Evolutionary conservation across 2,113 vertebrate species (phyloP).

Genomic region (Chrysemys picta): DNA sequence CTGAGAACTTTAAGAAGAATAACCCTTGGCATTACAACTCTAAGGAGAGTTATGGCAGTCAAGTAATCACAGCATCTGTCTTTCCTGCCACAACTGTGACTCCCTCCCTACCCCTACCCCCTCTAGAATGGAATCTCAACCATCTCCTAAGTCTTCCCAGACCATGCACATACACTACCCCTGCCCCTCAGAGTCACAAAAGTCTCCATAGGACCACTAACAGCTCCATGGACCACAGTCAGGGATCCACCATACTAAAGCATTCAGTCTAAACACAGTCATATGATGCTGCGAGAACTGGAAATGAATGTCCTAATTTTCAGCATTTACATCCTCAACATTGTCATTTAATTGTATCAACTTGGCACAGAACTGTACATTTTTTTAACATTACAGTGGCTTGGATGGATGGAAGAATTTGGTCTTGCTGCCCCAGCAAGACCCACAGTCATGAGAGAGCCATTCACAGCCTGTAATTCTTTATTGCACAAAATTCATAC

Average conservation of each 20-base stretch:
- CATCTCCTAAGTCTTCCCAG: neutral
- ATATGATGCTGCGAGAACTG: neutral
- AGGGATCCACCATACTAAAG: neutral
- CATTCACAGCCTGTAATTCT: neutral
- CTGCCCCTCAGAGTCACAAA: neutral
- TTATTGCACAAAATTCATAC: neutral
- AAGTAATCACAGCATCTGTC: neutral
- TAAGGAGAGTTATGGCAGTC: neutral
- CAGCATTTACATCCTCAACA: neutral
- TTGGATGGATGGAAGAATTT: neutral
- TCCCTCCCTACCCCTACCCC: neutral
- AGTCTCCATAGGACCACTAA: neutral
- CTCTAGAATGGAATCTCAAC: neutral
- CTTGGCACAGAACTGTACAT: neutral
- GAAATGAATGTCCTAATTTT: neutral
- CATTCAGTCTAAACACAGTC: neutral
- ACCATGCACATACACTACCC: neutral
- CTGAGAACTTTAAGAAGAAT: neutral
- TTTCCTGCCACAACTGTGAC: neutral
- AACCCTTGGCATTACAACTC: neutral
- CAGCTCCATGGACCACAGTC: neutral
- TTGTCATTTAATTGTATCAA: neutral
- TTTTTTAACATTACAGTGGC: neutral
- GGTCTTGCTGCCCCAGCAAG: neutral
- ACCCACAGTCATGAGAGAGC: neutral